Base-by-base conservation (phyloP, 2,888 invertebrate genomes). In the Palloptera scutellata region DNA sequence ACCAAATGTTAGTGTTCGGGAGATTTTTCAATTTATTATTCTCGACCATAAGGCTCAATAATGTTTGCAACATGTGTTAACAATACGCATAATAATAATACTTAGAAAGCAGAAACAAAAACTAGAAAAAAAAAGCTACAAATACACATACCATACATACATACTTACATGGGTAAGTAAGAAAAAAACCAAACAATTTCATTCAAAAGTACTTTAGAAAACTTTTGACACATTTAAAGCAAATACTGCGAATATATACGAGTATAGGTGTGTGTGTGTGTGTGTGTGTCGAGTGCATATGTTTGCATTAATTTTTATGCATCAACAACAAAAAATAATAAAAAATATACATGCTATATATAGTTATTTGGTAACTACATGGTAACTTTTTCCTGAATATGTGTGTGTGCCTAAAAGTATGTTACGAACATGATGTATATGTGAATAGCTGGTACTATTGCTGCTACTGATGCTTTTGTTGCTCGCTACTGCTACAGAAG, bases 181-280 rank as follows among this genome's bases (percentile, higher is more conserved):
- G 13, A 45, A 13, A 13, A 45, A 45, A 45, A 45, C 10, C 10
- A 48, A n/a, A n/a, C 3, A n/a, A 8, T 10, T 48, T n/a, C 48
- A 48, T 48, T n/a, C 48, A 6, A 8, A 48, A 48, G 15, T 15
- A 48, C 48, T n/a, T n/a, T 15, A 48, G 9, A 12, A 13, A 54
- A 54, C 54, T 54, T 54, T 54, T 54, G 54, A 54, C 54, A 54
- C 54, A 9, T 54, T 48, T 48, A 17, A 17, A 54, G 17, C 54
- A 12, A 54, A 19, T 17, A 54, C 54, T 15, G 13, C 6, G 15
- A 3, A 48, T 8, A 54, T 19, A 19, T 17, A 54, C 17, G 17
- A n/a, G 15, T 12, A 19, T 10, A 54, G 3, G n/a, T 15, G 13
- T 48, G 51, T 48, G 15, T 15, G 6, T 48, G 51, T 48, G 6